Conservation (phyloP, 2,797 vertebrate species). For the Hyperoplus immaculatus region DNA sequence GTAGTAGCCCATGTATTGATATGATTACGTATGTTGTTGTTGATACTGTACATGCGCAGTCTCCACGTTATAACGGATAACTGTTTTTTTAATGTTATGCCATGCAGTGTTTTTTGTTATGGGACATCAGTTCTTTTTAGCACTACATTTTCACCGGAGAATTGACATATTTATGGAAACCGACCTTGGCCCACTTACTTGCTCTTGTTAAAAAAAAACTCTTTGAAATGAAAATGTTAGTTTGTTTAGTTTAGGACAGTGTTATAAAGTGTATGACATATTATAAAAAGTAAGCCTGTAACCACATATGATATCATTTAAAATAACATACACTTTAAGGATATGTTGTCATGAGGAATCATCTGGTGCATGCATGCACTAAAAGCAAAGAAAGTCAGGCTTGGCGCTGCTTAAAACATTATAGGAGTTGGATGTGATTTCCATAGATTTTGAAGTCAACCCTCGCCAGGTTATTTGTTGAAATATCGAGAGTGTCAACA, state of each 20-base stretch:
- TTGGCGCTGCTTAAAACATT: not conserved
- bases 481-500: not conserved
- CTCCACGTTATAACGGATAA: not conserved
- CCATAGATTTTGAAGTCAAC: not conserved
- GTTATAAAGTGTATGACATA: not conserved
- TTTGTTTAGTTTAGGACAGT: not conserved
- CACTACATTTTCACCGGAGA: not conserved
- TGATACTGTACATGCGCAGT: not conserved
- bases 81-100: not conserved
- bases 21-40: conserved; percentile 8
- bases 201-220: not conserved
- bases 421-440: not conserved
- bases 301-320: not conserved
- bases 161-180: not conserved
- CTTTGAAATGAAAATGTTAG: not conserved
- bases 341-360: not conserved
- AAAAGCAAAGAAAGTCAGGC: not conserved
- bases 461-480: not conserved
- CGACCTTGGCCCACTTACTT: not conserved
- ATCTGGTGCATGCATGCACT: not conserved
- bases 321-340: not conserved
- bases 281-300: not conserved
- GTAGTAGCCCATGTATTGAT: conserved; percentile 15
- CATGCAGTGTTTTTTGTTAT: not conserved
- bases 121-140: not conserved